These are phyloP conservation scores for Papilio gigon DNA, from an alignment of 2,888 invertebrate species.

Conservation along the genomic window DNA sequence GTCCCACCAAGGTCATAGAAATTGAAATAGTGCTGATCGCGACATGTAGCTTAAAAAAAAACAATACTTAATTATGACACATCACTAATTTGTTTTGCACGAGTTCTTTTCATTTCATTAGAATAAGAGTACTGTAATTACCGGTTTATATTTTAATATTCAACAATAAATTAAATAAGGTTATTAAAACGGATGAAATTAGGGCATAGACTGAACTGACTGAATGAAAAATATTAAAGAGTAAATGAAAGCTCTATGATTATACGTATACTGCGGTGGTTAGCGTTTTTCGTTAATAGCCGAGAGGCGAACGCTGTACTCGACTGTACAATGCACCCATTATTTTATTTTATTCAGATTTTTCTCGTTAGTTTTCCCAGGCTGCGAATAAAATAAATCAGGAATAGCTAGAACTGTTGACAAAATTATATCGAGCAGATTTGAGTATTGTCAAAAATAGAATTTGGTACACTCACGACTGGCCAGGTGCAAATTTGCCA, in stretches of 20 bases:
- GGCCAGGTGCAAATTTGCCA: too few relatives aligned
- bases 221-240: not conserved
- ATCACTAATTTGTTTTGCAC: too few relatives aligned
- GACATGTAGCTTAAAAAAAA: not conserved
- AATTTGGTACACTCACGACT: too few relatives aligned
- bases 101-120: not conserved
- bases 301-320: conserved; percentile 3
- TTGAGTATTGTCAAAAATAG: not conserved
- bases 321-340: conserved; percentile 30
- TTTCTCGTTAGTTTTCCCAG: conserved; percentile 16
- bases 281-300: conserved; percentile 31
- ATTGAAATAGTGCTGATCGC: not conserved
- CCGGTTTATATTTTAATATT: too few relatives aligned
- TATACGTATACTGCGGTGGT: conserved; percentile 7
- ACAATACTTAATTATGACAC: too few relatives aligned
- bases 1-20: conserved; percentile 28
- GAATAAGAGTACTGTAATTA: too few relatives aligned
- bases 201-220: too few relatives aligned
- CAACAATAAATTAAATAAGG: too few relatives aligned
- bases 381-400: not conserved
- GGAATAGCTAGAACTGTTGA: not conserved
- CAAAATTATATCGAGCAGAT: not conserved
- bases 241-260: not conserved
- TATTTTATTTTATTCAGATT: conserved; percentile 28
- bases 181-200: too few relatives aligned